Evolutionary conservation across 2,113 vertebrate genomes (phyloP).

Genomic region (Tachuris rubrigastra): DNA sequence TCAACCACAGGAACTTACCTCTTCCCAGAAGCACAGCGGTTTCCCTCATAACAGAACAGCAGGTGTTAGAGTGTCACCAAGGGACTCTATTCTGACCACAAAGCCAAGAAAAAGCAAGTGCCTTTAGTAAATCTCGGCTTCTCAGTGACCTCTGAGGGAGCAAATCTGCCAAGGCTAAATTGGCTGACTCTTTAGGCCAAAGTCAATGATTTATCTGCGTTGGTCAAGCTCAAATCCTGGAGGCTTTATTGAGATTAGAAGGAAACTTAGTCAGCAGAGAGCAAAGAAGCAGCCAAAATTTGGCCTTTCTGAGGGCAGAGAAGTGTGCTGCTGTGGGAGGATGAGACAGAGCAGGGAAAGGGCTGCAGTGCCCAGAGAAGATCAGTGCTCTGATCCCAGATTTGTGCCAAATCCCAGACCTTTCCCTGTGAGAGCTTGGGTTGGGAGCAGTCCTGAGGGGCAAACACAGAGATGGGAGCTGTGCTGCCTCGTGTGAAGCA

Average conservation of each 20-base stretch:
- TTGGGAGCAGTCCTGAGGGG: not conserved
- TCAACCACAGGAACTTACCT: slow-evolving; percentile 35
- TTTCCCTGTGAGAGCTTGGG: fast-evolving
- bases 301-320: not conserved
- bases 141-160: slow-evolving; percentile 14
- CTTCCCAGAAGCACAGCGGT: slow-evolving; percentile 1
- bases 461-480: not conserved
- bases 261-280: not conserved
- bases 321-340: not conserved
- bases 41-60: slow-evolving; percentile 34
- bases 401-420: not conserved
- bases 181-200: slow-evolving; percentile 29
- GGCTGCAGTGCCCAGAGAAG: not conserved
- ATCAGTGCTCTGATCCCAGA: not conserved
- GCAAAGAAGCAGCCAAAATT: not conserved
- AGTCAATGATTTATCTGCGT: slow-evolving; percentile 34
- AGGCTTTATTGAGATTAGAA: slow-evolving; percentile 30
- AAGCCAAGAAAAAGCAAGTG: slow-evolving; percentile 31
- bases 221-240: slow-evolving; percentile 16
- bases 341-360: not conserved
- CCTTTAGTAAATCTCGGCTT: slow-evolving; percentile 21
- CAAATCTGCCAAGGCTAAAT: slow-evolving; percentile 37
- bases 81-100: slow-evolving; percentile 33
- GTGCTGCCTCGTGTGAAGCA: not conserved
- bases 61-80: not conserved